A percentile compares a stretch with the other conserved stretches of the same genome.
phyloP scores from a whole-genome alignment of 2,797 vertebrate genomes.

The Alca torda region DNA sequence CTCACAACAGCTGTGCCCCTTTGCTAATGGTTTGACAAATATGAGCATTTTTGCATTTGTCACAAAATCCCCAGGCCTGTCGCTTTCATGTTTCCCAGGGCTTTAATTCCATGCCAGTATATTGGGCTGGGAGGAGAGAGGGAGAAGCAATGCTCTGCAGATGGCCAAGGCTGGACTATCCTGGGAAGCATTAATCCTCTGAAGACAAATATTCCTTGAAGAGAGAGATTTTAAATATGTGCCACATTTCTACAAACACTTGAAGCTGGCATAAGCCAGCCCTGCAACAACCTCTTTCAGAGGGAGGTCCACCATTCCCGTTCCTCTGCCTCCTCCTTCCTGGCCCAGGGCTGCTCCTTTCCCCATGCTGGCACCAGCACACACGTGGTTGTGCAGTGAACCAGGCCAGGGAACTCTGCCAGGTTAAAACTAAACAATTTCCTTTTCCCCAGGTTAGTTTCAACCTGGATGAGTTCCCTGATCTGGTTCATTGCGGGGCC shows the following conservation, averaged over 20 bases:
- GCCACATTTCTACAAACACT: background rate
- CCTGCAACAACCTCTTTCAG: background rate
- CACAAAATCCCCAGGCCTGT: slow-evolving; percentile 65
- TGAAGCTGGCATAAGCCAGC: slow-evolving; percentile 17
- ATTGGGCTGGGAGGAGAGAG: background rate
- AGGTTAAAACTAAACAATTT: slow-evolving; percentile 52
- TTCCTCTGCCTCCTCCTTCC: slow-evolving; percentile 26
- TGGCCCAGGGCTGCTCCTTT: slow-evolving; percentile 7
- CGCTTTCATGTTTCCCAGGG: slow-evolving; percentile 57
- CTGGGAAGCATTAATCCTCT: slow-evolving; percentile 61
- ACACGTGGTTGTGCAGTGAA: slow-evolving; percentile 13
- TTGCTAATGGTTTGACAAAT: slow-evolving; percentile 62
- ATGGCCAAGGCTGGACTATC: slow-evolving; percentile 40
- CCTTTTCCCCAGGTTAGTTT: slow-evolving; percentile 55
- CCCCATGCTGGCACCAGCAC: slow-evolving; percentile 16
- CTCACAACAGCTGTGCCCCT: slow-evolving; percentile 50
- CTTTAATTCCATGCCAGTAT: slow-evolving; percentile 62
- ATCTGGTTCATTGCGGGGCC: slow-evolving; percentile 42
- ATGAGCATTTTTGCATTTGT: slow-evolving; percentile 57
- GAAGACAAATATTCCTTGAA: slow-evolving; percentile 44
- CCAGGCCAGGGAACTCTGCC: slow-evolving; percentile 46
- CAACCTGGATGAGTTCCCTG: slow-evolving; percentile 58
- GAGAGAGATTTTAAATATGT: slow-evolving; percentile 21
- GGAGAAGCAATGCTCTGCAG: slow-evolving; percentile 41
- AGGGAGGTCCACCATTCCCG: background rate